These are phyloP conservation scores for Tetramorium simillimum DNA, from an alignment of 1,140 invertebrate species.

Conservation along the genomic window DNA sequence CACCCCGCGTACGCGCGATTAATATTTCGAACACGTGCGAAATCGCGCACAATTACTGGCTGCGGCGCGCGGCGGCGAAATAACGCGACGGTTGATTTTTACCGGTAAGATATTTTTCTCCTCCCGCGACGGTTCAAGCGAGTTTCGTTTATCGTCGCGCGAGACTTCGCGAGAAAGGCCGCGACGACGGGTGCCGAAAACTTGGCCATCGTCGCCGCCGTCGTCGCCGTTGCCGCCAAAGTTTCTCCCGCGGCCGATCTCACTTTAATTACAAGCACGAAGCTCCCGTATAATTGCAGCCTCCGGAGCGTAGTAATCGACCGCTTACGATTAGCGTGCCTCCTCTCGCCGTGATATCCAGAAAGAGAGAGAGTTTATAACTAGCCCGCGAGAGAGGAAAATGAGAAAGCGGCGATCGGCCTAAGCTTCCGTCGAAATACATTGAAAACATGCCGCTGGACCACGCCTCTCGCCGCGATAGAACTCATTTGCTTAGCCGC, in stretches of 20 bases:
- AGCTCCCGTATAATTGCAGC: conserved; percentile 55
- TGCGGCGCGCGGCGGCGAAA: not conserved
- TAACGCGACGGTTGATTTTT: not conserved
- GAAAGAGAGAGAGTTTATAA: conserved; percentile 55
- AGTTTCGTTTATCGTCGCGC: not conserved
- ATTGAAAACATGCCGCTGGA: conserved; percentile 63
- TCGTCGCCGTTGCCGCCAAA: not conserved
- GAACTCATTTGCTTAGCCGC: conserved; percentile 36
- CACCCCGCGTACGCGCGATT: conserved; percentile 27
- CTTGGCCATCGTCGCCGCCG: not conserved
- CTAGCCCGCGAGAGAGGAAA: conserved; percentile 59
- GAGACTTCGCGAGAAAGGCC: not conserved
- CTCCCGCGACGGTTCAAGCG: too few relatives aligned
- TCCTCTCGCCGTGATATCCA: conserved; percentile 51
- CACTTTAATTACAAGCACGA: conserved; percentile 68
- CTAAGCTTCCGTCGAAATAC: conserved; percentile 68
- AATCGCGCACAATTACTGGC: conserved; percentile 19
- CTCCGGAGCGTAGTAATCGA: conserved; percentile 48
- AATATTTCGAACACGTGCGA: conserved; percentile 35
- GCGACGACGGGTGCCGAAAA: conserved; percentile 16
- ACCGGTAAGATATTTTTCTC: conserved; percentile 6
- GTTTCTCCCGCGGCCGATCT: conserved; percentile 51
- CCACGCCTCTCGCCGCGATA: conserved; percentile 64
- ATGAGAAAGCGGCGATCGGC: conserved; percentile 66
- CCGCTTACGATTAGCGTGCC: conserved; percentile 65